Conservation (phyloP, 2,888 invertebrate genomes). For the Megastigmus dorsalis region DNA sequence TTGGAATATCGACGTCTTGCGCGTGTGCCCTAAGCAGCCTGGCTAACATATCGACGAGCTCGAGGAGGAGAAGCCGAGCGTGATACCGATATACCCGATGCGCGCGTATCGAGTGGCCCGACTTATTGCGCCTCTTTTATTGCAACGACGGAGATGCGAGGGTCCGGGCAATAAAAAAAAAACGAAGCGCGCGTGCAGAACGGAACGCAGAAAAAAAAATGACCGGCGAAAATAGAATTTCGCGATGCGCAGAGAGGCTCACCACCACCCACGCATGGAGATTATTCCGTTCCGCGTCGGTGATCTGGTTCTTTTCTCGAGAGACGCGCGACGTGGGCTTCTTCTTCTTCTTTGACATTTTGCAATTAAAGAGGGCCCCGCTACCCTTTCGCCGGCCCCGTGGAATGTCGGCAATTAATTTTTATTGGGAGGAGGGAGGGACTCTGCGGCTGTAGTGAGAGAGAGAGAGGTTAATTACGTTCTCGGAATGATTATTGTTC, state of each 20-base stretch:
- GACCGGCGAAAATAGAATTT: not conserved
- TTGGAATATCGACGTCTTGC: conserved; percentile 30
- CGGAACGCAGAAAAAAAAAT: not conserved
- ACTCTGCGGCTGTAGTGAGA: too few relatives aligned
- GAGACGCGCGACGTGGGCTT: too few relatives aligned
- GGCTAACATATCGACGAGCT: too few relatives aligned
- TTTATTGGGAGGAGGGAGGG: too few relatives aligned
- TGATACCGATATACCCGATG: conserved; percentile 15
- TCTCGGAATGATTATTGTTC: too few relatives aligned
- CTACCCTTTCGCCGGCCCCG: too few relatives aligned
- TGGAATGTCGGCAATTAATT: too few relatives aligned
- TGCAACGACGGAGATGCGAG: too few relatives aligned
- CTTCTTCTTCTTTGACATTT: too few relatives aligned
- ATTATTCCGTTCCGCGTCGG: not conserved
- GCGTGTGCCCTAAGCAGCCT: not conserved
- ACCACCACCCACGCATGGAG: not conserved
- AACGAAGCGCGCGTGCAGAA: not conserved
- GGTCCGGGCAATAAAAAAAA: too few relatives aligned
- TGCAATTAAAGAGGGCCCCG: too few relatives aligned
- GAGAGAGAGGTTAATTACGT: too few relatives aligned
- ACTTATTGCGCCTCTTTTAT: conserved; percentile 30
- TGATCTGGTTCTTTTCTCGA: not conserved
- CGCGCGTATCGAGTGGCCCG: conserved; percentile 17
- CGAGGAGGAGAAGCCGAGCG: not conserved
- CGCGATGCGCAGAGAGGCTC: not conserved